Base-by-base conservation (phyloP, 1,140 invertebrate species). In the Planococcus citri region DNA sequence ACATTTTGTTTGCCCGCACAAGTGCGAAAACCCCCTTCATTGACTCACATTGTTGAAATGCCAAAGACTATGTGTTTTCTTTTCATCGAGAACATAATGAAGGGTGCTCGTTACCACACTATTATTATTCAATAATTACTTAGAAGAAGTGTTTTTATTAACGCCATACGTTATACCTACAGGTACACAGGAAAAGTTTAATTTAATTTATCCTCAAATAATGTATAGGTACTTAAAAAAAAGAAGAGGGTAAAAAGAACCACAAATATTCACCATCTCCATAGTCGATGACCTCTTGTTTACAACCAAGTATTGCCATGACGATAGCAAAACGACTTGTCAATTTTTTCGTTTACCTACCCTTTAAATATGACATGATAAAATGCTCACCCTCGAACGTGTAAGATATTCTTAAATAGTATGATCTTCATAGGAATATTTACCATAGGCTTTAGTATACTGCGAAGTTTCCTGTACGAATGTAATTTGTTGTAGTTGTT, bases 201-300 rank as follows among this genome's bases (percentile, higher is more conserved):
- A 51, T 20, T 20, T 51, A 51, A 51, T 20, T 51, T 17, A 17
- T 51, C n/a, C 2, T n/a, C n/a, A 51, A 9, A 17, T 17, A 17
- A 20, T 14, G n/a, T 51, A 51, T 2, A 17, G 6, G 6, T 51
- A 20, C 17, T 3, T n/a, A 9, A 9, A 51, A 9, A 3, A 51
- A 51, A 51, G 12, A 51, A 51, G 41, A 17, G n/a, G 2, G 41
- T 51, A 51, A 51, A 51, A 51, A 9, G 17, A 51, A 37, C 14
- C n/a, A 9, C 17, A 51, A 51, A 51, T 51, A 51, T 51, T 51
- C 41, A 51, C 17, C 41, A 51, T 51, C 41, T 20, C 17, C 17
- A 25, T 64, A 6, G 60, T 64, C 60, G 60, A 64, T 64, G 60
- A 64, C 60, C 60, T 64, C 25, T 64, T 64, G 60, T 64, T 64